Evolutionary conservation across 1,140 invertebrate genomes (phyloP), one percentile per base, ranked within the genome.

Genomic region (Drosophila mayri): DNA sequence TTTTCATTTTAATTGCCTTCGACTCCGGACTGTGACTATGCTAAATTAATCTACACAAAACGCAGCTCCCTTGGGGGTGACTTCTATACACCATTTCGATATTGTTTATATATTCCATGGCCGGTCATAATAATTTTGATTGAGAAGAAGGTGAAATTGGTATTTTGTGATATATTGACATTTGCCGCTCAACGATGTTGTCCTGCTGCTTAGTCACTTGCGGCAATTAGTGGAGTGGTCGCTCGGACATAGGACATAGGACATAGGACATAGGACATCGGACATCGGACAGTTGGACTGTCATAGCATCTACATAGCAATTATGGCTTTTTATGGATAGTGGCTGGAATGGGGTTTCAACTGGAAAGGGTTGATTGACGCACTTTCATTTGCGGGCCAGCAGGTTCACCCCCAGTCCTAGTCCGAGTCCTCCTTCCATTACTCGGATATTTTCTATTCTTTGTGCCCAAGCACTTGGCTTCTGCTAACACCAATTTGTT

Each of bases 51-150:
- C 80, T 87, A 87, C 80, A 87, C 84, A 84, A 87, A 87, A 87
- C 85, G 84, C 80, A 68, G 65, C 76, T 84, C 85, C 84, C 84
- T 49, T 9, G 76, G 76, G 85, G 85, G 81, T 65, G 64, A 44
- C 78, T 40, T 40, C 50, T 44, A 59, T 50, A 49, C 44, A 20
- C 41, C n/a, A 11, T 47, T 47, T 65, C 62, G 38, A 65, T 65
- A 65, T 57, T 37, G 44, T 25, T 4, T 25, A 12, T 20, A 41
- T 59, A 63, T 81, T 43, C 66, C 47, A 74, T 66, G 70, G 70
- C 64, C 81, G 86, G 87, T 84, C 88, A 91, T 91, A 91, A 91
- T 91, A 87, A 91, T 87, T 91, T 91, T 91, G 87, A 91, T 91
- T 91, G 87, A 91, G 87, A 77, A 86, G 58, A 74, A 87, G 64